Base-by-base conservation (phyloP, 2,888 invertebrate genomes). In the Eustalomyia histrio region DNA sequence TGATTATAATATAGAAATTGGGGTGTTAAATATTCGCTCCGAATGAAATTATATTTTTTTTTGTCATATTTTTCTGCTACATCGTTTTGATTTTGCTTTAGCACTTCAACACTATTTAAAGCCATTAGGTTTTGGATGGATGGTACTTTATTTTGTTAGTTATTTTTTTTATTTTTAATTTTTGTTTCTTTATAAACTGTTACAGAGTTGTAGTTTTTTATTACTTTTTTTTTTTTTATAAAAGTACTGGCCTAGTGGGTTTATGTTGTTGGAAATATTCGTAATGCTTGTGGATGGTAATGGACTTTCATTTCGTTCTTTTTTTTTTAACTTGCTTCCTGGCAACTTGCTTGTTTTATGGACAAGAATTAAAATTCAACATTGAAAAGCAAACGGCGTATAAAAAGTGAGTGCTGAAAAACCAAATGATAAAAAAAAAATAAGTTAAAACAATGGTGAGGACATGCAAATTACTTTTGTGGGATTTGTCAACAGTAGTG, bases 381-480 rank as follows among this genome's bases (percentile, higher is more conserved):
- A 81, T 74, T 75, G 65, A 67, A 78, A 69, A 73, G 65, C 60
- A 58, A 65, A 60, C 35, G 73, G 47, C 58, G 53, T 65, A 50
- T 8, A 12, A 47, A 33, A 29, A 29, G 24, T 50, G 21, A 17
- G 60, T 60, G 65, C 12, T 47, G 16, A 12, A 68, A 60, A 72
- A 29, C 12, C 43, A 60, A 58, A 39, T 52, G 47, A 35, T 39
- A 64, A 8, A 64, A 58, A 52, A 61, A 57, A 57, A 65, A 64
- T 65, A 76, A 52, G 60, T 74, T 71, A 63, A 80, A 82, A 82
- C 82, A 82, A 72, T 73, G 76, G 74, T 78, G 78, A 80, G 83
- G 75, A 80, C 82, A 83, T 83, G 83, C 78, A 83, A 83, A 83
- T 83, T 83, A 80, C 78, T 83, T 82, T 80, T 78, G 79, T 82